Percentiles rank a stretch among this genome's conserved stretches.
Evolutionary conservation across 2,797 vertebrate species (phyloP).

Genomic region (Artibeus lituratus): DNA sequence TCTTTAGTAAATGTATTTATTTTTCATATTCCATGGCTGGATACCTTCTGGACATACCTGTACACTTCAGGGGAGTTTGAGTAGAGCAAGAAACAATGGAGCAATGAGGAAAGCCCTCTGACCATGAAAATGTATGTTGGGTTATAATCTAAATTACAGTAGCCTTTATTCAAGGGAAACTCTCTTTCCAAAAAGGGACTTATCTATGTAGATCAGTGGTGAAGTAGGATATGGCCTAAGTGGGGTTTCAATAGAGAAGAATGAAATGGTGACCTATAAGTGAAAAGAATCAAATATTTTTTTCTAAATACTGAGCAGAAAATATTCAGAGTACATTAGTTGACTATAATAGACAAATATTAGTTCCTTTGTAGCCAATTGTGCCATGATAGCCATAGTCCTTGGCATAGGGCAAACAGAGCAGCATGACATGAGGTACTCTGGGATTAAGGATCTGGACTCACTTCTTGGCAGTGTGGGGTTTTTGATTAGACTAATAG

Average conservation of each 20-base stretch:
- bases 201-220: not conserved
- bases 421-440: too few species aligned
- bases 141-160: not conserved
- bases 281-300: not conserved
- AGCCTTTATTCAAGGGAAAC: not conserved
- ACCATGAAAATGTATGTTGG: not conserved
- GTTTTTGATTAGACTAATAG: too few species aligned
- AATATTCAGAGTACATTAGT: not conserved
- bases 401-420: too few species aligned
- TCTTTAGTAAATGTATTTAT: too few species aligned
- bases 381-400: not conserved
- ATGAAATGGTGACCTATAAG: fast-evolving
- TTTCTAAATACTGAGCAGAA: not conserved
- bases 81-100: too few species aligned
- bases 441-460: too few species aligned
- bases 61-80: not conserved
- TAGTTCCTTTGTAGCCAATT: not conserved
- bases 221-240: fast-evolving
- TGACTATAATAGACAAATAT: not conserved
- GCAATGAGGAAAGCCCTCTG: not conserved
- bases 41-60: too few species aligned
- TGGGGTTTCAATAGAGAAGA: not conserved
- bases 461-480: too few species aligned
- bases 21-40: too few species aligned
- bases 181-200: not conserved